Conservation (phyloP, 2,888 invertebrate species). For the Stomorhina lunata region DNA sequence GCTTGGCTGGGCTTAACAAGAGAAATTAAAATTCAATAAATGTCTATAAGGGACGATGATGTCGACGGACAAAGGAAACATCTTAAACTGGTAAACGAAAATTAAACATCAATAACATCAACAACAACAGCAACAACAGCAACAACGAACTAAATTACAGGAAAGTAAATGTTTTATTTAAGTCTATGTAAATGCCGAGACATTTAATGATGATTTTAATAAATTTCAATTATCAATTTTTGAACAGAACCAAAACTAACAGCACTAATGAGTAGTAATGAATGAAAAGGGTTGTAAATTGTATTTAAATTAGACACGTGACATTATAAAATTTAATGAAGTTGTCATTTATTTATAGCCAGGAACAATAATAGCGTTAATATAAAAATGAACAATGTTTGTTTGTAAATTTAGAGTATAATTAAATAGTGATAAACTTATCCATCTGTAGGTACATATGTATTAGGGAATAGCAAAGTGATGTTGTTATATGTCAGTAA, state of each 20-base stretch:
- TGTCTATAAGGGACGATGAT: constrained; percentile 20
- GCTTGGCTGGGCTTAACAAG: constrained; percentile 60
- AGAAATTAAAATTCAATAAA: constrained; percentile 65
- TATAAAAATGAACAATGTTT: not conserved
- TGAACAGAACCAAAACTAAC: not conserved
- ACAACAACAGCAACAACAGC: not conserved
- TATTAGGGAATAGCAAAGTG: not conserved
- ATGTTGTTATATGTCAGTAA: not conserved
- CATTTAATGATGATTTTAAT: constrained; percentile 46
- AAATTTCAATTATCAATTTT: constrained; percentile 45
- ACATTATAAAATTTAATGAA: constrained; percentile 54
- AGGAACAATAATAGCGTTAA: not conserved
- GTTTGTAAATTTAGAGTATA: constrained; percentile 5
- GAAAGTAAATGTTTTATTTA: constrained; percentile 18
- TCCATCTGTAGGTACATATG: too few species aligned
- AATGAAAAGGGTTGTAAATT: constrained; percentile 29
- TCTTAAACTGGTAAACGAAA: constrained; percentile 3
- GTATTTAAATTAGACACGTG: constrained; percentile 38
- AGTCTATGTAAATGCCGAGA: constrained; percentile 6
- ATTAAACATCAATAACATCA: not conserved
- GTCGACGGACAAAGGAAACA: not conserved
- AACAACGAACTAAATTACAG: not conserved
- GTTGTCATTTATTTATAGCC: constrained; percentile 49
- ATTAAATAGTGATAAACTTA: constrained; percentile 13
- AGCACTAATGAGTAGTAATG: not conserved